Evolutionary conservation across 2,888 invertebrate genomes (phyloP), one percentile per base, ranked within the genome.

Genomic region (Tinea semifulvella): DNA sequence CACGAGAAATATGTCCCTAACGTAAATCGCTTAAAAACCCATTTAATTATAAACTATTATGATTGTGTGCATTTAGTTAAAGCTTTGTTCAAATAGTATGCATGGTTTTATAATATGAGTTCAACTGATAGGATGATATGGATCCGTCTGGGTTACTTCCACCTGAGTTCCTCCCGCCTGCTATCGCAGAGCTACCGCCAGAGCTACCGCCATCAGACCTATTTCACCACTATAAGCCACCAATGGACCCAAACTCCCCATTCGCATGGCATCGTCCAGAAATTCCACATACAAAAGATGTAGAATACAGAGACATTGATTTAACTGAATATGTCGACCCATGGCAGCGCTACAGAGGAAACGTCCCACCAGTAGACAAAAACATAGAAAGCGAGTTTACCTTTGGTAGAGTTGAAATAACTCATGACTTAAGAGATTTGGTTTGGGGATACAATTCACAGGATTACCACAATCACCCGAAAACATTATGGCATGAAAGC

Each of bases 281-380:
- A 49, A 42, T 47, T 36, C 42, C 35, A 16, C 67, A 71, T 57
- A 55, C 50, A 18, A 47, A 53, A 43, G 60, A 68, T 48, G 27
- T 31, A 13, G 56, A 66, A 48, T 43, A 49, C 4, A 50, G 56
- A 31, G 65, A 75, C 48, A 47, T 65, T 53, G 17, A 42, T 46
- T 31, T 48, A 7, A 50, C 62, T 25, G 61, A 73, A 48, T 64
- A 71, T 51, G 58, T 68, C 69, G 91, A 92, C 81, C 92, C 91
- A 45, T 92, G 92, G 92, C 85, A 89, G 55, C 80, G 85, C 57
- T 89, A 88, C 65, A 79, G 81, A 65, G 83, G 81, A 53, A 68
- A 80, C 49, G 76, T 81, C 55, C 77, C 75, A 42, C 69, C 68
- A 3, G 57, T 11, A 7, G 40, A 40, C 6, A 38, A 38, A 16